Conservation (phyloP, 2,888 invertebrate species). For the Nemotelus nigrinus region DNA sequence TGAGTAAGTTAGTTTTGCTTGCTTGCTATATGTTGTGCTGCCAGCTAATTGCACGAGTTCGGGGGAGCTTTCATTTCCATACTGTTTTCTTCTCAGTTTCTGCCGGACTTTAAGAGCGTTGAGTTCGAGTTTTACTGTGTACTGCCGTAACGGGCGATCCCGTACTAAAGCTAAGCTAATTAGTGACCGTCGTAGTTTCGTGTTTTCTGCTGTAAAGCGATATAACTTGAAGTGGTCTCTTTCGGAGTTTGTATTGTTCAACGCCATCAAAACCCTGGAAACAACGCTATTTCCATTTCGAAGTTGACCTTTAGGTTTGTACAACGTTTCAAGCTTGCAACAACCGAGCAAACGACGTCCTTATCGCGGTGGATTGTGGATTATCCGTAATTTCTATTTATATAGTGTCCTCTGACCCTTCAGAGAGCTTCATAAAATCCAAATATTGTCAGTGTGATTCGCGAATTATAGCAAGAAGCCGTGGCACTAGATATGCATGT, state of each 20-base stretch:
- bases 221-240: neutral
- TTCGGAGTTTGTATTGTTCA: neutral
- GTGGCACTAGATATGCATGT: conserved; percentile 10
- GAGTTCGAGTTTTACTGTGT: conserved; percentile 21
- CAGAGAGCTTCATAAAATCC: conserved; percentile 22
- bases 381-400: conserved; percentile 17
- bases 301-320: conserved; percentile 36
- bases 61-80: conserved; percentile 38
- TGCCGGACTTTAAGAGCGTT: conserved; percentile 39
- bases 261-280: conserved; percentile 15
- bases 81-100: conserved; percentile 26
- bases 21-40: neutral
- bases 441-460: neutral
- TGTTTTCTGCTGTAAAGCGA: neutral
- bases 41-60: conserved; percentile 12
- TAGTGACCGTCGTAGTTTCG: conserved; percentile 24
- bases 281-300: neutral
- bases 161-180: neutral
- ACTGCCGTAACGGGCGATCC: neutral
- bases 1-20: no score
- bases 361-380: conserved; percentile 29
- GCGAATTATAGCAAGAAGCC: neutral
- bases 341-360: neutral
- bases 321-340: conserved; percentile 8
- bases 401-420: conserved; percentile 26